phyloP scores from a whole-genome alignment of 2,797 vertebrate genomes.

The Enteromius unitaeniatus region DNA sequence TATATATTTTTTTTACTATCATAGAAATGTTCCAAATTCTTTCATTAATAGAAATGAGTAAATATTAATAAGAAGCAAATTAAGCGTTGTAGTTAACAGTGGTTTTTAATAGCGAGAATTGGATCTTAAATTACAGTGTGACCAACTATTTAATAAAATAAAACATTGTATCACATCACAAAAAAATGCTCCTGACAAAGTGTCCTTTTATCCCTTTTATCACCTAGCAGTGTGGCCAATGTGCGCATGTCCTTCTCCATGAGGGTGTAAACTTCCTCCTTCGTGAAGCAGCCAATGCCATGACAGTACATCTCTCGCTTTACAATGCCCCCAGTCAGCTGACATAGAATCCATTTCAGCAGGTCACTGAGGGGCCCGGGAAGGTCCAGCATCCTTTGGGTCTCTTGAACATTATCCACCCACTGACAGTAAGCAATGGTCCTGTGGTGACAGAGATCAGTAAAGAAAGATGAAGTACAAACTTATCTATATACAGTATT shows the following conservation, averaged over 20 bases:
- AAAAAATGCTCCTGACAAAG: neutral
- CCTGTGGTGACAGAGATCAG: constrained; percentile 71
- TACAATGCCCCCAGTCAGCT: constrained; percentile 93
- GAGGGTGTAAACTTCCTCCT: constrained; percentile 92
- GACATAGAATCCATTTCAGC: constrained; percentile 93
- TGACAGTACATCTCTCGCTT: constrained; percentile 97
- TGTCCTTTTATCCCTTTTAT: neutral
- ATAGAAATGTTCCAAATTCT: too few species aligned
- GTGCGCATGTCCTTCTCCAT: constrained; percentile 99
- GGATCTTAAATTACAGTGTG: too few species aligned
- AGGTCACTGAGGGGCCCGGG: constrained; percentile 92
- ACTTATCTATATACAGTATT: neutral
- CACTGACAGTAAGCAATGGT: constrained; percentile 97
- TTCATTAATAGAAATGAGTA: too few species aligned
- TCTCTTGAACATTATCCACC: constrained; percentile 97
- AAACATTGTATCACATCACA: neutral
- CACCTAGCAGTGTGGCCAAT: constrained; percentile 92
- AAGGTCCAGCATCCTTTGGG: constrained; percentile 90
- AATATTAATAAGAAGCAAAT: too few species aligned
- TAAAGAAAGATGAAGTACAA: neutral
- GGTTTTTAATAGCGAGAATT: too few species aligned
- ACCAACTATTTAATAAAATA: neutral
- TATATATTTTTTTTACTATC: too few species aligned
- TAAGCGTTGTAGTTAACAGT: too few species aligned
- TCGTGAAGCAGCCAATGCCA: constrained; percentile 94